Conservation (phyloP, 1,140 invertebrate species). For the Drosophila virilis region DNA sequence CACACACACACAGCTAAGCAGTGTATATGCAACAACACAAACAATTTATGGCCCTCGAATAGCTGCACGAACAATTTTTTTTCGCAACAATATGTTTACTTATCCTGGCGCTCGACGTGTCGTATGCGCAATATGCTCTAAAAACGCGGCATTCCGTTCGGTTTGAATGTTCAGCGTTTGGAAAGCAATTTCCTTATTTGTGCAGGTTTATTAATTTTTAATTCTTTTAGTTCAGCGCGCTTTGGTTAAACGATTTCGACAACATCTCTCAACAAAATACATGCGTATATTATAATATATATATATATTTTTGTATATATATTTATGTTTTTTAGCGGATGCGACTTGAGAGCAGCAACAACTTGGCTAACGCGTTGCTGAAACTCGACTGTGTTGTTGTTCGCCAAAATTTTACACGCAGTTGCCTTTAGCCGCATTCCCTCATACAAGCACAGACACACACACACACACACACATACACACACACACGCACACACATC, state of each 20-base stretch:
- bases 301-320: conserved; percentile 4
- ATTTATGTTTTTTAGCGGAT: conserved; percentile 8
- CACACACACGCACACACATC: conserved; percentile 4
- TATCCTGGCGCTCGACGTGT: conserved; percentile 67
- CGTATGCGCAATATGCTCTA: conserved; percentile 75
- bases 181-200: conserved; percentile 27
- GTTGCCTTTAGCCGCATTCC: conserved; percentile 45
- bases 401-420: conserved; percentile 70
- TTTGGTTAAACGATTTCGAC: conserved; percentile 27
- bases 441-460: conserved; percentile 33
- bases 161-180: conserved; percentile 1
- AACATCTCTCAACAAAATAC: conserved; percentile 2
- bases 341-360: conserved; percentile 49
- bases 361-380: conserved; percentile 69
- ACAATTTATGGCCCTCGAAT: conserved; percentile 49
- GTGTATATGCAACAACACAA: conserved; percentile 31
- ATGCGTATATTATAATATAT: conserved; percentile 3
- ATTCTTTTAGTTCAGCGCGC: conserved; percentile 48
- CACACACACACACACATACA: conserved; percentile 6
- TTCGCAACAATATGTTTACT: conserved; percentile 72
- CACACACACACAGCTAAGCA: not conserved
- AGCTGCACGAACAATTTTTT: conserved; percentile 53
- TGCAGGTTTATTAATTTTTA: conserved; percentile 51
- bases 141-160: conserved; percentile 45
- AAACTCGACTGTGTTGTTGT: conserved; percentile 77